Base-by-base conservation (phyloP, 2,113 vertebrate species). In the Spea multiplicata region DNA sequence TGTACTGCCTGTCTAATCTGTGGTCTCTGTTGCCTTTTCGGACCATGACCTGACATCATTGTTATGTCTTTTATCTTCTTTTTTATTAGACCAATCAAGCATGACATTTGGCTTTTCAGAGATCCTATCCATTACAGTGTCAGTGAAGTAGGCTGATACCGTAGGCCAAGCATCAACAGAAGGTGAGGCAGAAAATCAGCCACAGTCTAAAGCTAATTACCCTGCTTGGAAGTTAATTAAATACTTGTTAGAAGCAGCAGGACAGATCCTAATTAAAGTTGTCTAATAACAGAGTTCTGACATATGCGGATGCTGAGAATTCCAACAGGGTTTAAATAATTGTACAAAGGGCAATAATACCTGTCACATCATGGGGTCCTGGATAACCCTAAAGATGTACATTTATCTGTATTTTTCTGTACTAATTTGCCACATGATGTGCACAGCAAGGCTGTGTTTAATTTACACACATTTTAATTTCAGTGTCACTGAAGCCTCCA, bases 221-320 rank as follows among this genome's bases (percentile, higher is more conserved):
- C 88, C 91, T 90, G 91, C 91, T 89, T 93, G 82, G 86, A 88
- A 93, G 93, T 94, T 95, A 94, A 94, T 95, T 94, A 94, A 93
- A 93, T 88, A 90, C 88, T 86, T 92, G 93, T 93, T 92, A 92
- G 90, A 89, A 94, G 89, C 93, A 93, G 92, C 91, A 81, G 94
- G 93, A 91, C 92, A 91, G 93, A 90, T 90, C 89, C 92, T 93
- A 94, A 95, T 94, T 94, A 94, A 93, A 92, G 89, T 88, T 93
- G 91, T 93, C 93, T 93, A 92, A 92, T 92, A 94, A 91, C 92
- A 91, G 92, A 87, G 89, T 86, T 86, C 89, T 92, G 93, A 93
- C 92, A 92, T 87, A 88, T 86, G 86, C 86, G 88, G 91, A 93
- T 91, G 89, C 90, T 83, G 86, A 87, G 91, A 91, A 91, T 91